Conservation (phyloP, 2,888 invertebrate genomes). For the Escarpia spicata region DNA sequence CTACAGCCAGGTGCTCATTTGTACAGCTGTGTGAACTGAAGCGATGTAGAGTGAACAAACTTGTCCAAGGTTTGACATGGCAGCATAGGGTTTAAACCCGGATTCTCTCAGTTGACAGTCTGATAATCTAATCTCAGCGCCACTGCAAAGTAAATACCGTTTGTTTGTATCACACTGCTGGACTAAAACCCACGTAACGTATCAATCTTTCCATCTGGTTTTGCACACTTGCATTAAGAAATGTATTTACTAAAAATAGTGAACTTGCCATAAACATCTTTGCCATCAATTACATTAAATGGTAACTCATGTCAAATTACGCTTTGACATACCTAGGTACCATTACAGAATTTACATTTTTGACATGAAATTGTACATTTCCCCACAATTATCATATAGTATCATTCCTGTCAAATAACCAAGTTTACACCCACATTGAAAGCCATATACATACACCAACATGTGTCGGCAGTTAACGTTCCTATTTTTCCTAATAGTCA, state of each 20-base stretch:
- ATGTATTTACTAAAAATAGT: background rate
- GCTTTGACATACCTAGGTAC: background rate
- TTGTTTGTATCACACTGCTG: background rate
- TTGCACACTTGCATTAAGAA: background rate
- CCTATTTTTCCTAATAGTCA: too few relatives aligned
- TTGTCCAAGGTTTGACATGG: too few relatives aligned
- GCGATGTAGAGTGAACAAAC: too few relatives aligned
- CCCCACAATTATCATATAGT: background rate
- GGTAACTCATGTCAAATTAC: background rate
- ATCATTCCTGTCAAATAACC: background rate
- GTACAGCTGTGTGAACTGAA: too few relatives aligned
- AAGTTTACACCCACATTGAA: background rate
- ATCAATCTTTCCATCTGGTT: background rate
- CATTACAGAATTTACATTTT: too few relatives aligned
- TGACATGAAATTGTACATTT: background rate
- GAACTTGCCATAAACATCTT: background rate
- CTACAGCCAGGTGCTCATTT: too few relatives aligned
- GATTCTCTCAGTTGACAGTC: too few relatives aligned
- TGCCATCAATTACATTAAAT: too few relatives aligned
- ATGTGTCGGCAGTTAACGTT: too few relatives aligned
- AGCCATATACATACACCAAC: too few relatives aligned
- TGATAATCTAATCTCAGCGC: too few relatives aligned
- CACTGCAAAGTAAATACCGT: background rate
- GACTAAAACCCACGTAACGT: background rate
- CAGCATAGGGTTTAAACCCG: too few relatives aligned